Evolutionary conservation across 2,888 invertebrate species (phyloP), one percentile per base, ranked within the genome.

Genomic region (Melanophora roralis): DNA sequence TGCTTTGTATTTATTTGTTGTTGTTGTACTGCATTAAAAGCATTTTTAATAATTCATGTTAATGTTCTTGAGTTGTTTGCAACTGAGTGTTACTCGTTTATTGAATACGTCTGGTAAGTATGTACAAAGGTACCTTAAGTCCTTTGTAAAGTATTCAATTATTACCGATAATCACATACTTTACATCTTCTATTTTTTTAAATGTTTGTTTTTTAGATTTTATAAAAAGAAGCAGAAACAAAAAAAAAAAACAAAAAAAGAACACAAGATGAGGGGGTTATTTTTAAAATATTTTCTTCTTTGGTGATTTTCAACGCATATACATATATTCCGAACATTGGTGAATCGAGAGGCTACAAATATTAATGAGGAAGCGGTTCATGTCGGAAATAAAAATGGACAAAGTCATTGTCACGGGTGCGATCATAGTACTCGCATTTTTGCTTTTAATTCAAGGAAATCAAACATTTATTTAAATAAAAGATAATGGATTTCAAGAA

Each of bases 151-250:
- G 76, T 53, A 72, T 73, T 80, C 80, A 80, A 76, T 80, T 80
- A 80, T 76, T 76, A 62, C 76, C 80, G 76, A 80, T 80, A 80
- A 80, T 80, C 80, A 80, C 57, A 80, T 59, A 72, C 76, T 80
- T 80, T 65, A 76, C 64, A 68, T 5, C 57, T 60, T 68, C 47
- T 53, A 16, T 19, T 45, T 65, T 68, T 80, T 27, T 59, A 73
- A 76, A 72, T 76, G 67, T 68, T 76, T 68, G 47, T 27, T 64
- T 38, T 72, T 34, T 14, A 57, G 55, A 72, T 76, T 62, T 59
- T 40, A 40, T 53, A 5, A 9, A 7, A 16, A 9, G 12, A 32
- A 27, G 27, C 3, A 27, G 27, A 27, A 27, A 27, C 3, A 6
- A 5, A 27, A 27, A 6, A 27, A 27, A 27, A 27, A 27, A 27